Base-by-base conservation (phyloP, 2,113 vertebrate genomes). In the Lampris megalopsis region DNA sequence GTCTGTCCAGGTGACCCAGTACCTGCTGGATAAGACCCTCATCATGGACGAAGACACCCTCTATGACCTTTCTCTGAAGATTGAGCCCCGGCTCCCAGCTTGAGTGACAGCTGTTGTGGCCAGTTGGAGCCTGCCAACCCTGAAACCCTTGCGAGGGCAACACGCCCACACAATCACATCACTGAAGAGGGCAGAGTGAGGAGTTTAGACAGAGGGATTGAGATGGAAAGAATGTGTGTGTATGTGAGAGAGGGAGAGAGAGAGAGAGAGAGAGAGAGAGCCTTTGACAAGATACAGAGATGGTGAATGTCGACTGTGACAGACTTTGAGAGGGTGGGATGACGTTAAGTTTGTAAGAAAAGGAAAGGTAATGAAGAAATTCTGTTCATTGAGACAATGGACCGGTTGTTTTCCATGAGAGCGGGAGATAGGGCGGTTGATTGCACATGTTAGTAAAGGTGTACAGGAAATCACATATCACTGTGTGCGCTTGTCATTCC, bases 21-120 rank as follows among this genome's bases (percentile, higher is more conserved):
- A 98, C 86, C 94, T 99, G 81, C 90, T 99, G 88, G 97, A 99
- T 93, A 98, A 98, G 91, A 95, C 94, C 9, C 94, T 97, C 76
- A 97, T 97, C 92, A 98, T 98, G 88, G 98, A 99, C 3, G 98
- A 99, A 93, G 98, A 99, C 86, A 98, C 97, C 0, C 92, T 99
- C 45, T 99, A 99, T 67, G 98, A 97, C 75, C 95, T 99, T 77
- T 99, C 98, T 0, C 94, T 99, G 75, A 98, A 96, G 92, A 96
- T 99, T 6, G 98, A 99, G 90, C 98, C 98, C 75, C 95, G 98
- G 82, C 95, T 99, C 70, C 96, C 97, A 0, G 97, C 98, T 91
- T 99, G 97, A 99, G 63, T 82, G 35, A 36, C 67, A 75, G 64
- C 89, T 75, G 83, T 70, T 65, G 78, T 75, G 82, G 75, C 77